Evolutionary conservation across 2,888 invertebrate species (phyloP).

Genomic region (Neoaliturus tenellus): DNA sequence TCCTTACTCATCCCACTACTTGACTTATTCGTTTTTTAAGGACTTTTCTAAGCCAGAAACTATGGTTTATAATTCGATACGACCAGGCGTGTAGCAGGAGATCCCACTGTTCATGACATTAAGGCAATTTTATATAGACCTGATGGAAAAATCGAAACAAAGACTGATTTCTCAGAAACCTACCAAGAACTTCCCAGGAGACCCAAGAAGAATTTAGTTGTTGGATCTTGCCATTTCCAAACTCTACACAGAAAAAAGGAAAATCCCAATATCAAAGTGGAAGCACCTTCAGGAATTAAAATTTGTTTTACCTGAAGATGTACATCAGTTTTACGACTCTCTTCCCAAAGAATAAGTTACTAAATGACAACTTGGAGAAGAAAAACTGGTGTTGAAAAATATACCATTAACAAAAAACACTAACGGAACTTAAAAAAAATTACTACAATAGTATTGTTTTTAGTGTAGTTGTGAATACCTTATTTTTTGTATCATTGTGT

Average conservation of each 20-base stretch:
- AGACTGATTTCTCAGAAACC: conserved; percentile 30
- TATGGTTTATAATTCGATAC: conserved; percentile 48
- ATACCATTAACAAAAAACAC: too few relatives aligned
- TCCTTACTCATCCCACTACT: conserved; percentile 5
- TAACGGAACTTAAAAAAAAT: too few relatives aligned
- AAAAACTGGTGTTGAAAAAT: too few relatives aligned
- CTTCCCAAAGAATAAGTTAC: conserved; percentile 35
- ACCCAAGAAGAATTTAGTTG: conserved; percentile 26
- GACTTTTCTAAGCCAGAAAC: conserved; percentile 39
- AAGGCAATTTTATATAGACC: conserved; percentile 57
- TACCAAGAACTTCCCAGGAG: background rate
- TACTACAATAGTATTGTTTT: too few relatives aligned
- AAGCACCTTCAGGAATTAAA: conserved; percentile 36
- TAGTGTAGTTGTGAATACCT: too few relatives aligned
- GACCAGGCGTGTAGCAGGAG: conserved; percentile 47
- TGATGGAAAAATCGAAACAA: conserved; percentile 27
- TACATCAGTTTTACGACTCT: conserved; percentile 18
- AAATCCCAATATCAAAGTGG: conserved; percentile 33
- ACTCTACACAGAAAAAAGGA: conserved; percentile 42
- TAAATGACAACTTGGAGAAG: too few relatives aligned
- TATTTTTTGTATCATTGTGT: too few relatives aligned
- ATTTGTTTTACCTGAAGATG: conserved; percentile 27
- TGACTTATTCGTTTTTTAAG: conserved; percentile 16
- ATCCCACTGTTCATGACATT: conserved; percentile 49
- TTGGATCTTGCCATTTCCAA: conserved; percentile 44